Conservation (phyloP, 2,888 invertebrate species). For the Drosophila algonquin region DNA sequence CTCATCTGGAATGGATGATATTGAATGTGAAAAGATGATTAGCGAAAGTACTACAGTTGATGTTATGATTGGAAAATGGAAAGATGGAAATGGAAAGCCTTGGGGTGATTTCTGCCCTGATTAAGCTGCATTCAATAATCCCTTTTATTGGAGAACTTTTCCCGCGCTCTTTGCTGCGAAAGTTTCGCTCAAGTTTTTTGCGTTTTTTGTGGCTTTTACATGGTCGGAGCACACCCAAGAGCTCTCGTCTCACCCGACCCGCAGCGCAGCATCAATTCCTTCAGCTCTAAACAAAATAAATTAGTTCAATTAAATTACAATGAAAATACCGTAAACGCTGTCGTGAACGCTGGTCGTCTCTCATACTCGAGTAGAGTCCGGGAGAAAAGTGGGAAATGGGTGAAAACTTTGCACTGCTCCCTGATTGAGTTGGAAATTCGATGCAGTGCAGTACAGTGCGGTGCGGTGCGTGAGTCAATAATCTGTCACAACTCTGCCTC, state of each 20-base stretch:
- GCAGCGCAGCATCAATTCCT: slow-evolving; percentile 6
- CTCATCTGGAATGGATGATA: slow-evolving; percentile 88
- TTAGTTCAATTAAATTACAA: slow-evolving; percentile 78
- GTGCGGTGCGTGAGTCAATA: slow-evolving; percentile 59
- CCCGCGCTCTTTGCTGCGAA: slow-evolving; percentile 13
- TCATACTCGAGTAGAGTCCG: slow-evolving; percentile 6
- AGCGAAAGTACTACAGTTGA: no score
- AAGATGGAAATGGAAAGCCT: no score
- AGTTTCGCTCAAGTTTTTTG: slow-evolving; percentile 34
- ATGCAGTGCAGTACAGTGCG: slow-evolving; percentile 60
- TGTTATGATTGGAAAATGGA: no score
- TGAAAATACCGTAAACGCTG: slow-evolving; percentile 66
- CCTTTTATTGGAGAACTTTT: neutral
- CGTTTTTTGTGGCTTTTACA: slow-evolving; percentile 36
- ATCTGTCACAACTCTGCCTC: slow-evolving; percentile 40
- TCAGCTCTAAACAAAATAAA: slow-evolving; percentile 63
- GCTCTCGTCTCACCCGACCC: no score
- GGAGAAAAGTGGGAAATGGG: neutral
- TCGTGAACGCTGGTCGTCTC: slow-evolving; percentile 43
- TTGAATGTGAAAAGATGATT: no score
- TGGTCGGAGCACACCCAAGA: slow-evolving; percentile 3
- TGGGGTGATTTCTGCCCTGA: neutral
- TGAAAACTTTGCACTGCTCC: slow-evolving; percentile 11
- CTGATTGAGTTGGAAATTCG: slow-evolving; percentile 69
- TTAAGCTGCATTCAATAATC: slow-evolving; percentile 4